phyloP scores from a whole-genome alignment of 2,797 vertebrate species.

The Fistularia commersonii region DNA sequence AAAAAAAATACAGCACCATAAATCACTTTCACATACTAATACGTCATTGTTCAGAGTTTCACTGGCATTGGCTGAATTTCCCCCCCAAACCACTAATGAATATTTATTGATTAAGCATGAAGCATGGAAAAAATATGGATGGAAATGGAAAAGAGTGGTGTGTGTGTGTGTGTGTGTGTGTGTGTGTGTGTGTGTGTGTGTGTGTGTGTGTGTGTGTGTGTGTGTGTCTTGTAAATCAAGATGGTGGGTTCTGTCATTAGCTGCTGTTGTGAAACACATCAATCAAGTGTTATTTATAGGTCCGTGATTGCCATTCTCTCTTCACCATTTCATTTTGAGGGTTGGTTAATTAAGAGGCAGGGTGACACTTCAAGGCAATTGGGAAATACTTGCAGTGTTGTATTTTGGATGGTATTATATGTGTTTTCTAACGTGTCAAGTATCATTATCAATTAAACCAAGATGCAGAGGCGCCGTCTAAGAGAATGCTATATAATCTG shows the following conservation, averaged over 20 bases:
- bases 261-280: conserved; percentile 33
- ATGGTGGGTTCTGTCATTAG: conserved; percentile 23
- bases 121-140: background rate
- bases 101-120: conserved; percentile 9
- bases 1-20: background rate
- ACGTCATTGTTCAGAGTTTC: background rate
- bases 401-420: conserved; percentile 3
- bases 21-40: conserved; percentile 6
- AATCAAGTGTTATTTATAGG: conserved; percentile 48
- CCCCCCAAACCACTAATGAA: conserved; percentile 3
- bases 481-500: conserved; percentile 6
- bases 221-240: background rate
- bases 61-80: background rate
- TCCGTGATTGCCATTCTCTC: conserved; percentile 9
- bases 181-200: no score
- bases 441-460: conserved; percentile 24
- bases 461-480: background rate
- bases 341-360: conserved; percentile 15
- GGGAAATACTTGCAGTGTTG: conserved; percentile 12
- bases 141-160: background rate
- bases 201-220: no score
- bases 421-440: no score
- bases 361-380: conserved; percentile 22
- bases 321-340: conserved; percentile 11
- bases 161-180: no score